phyloP scores from a whole-genome alignment of 2,797 vertebrate genomes.

The Steatocranus sp. region DNA sequence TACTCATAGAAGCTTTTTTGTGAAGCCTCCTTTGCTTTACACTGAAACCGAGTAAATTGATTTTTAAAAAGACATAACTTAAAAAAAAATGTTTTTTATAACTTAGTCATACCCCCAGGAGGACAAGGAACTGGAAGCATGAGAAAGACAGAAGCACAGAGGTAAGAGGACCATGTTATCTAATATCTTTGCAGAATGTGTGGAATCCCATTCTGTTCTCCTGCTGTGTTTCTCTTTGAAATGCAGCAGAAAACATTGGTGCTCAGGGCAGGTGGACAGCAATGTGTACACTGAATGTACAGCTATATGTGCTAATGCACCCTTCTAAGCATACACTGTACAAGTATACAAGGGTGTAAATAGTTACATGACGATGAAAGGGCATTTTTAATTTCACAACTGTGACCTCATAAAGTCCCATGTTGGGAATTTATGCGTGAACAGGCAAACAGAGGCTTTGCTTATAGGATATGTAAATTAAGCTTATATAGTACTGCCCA shows the following conservation, averaged over 20 bases:
- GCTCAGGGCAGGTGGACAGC: background rate
- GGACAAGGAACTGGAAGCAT: background rate
- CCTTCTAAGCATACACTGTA: background rate
- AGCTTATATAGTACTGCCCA: slow-evolving; percentile 5
- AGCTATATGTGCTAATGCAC: background rate
- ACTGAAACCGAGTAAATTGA: slow-evolving; percentile 25
- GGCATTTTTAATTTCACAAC: background rate
- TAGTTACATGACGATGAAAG: background rate
- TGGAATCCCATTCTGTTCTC: slow-evolving; percentile 51
- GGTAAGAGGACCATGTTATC: slow-evolving; percentile 22
- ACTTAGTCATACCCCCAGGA: background rate
- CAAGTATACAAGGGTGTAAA: background rate
- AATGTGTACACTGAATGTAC: background rate
- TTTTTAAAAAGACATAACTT: slow-evolving; percentile 30
- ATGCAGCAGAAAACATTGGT: slow-evolving; percentile 34
- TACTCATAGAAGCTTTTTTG: slow-evolving; percentile 3
- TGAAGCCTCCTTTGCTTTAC: slow-evolving; percentile 21
- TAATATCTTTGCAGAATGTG: slow-evolving; percentile 60
- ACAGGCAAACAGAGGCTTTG: background rate
- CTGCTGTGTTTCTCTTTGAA: slow-evolving; percentile 38
- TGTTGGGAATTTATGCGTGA: background rate
- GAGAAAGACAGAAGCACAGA: background rate
- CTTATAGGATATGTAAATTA: slow-evolving; percentile 5
- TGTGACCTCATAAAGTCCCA: background rate
- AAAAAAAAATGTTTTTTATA: slow-evolving; percentile 17